These are phyloP conservation scores for Linnaemya tessellans DNA, from an alignment of 2,888 invertebrate genomes.

Conservation along the genomic window DNA sequence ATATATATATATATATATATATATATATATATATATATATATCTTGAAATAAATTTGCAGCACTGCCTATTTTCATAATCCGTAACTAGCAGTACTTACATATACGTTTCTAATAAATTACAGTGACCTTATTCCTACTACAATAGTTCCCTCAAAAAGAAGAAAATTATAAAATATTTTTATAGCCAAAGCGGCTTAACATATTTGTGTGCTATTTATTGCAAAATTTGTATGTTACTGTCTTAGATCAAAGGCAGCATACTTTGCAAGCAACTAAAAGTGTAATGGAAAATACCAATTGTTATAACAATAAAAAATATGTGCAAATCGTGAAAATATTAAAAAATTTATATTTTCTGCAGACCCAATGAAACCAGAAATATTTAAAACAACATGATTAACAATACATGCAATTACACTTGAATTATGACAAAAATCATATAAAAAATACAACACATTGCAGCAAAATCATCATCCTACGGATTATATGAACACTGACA, in stretches of 20 bases:
- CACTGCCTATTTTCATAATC: too few species aligned
- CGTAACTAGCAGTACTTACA: too few species aligned
- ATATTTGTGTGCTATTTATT: slow-evolving; percentile 9
- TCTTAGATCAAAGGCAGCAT: background rate
- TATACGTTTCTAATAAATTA: too few species aligned
- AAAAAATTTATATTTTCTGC: slow-evolving; percentile 13
- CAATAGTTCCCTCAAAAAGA: too few species aligned
- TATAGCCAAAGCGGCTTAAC: too few species aligned
- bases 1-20: too few species aligned
- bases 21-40: too few species aligned
- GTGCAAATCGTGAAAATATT: background rate
- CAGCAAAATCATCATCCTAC: slow-evolving; percentile 21
- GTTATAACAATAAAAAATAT: slow-evolving; percentile 2
- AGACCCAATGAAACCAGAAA: slow-evolving; percentile 39
- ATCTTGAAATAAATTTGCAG: too few species aligned
- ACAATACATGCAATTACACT: slow-evolving; percentile 61
- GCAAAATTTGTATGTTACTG: slow-evolving; percentile 14
- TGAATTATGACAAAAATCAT: slow-evolving; percentile 59
- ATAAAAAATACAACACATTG: slow-evolving; percentile 7
- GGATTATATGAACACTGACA: slow-evolving; percentile 20
- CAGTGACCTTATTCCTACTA: too few species aligned
- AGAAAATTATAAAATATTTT: too few species aligned
- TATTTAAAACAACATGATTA: slow-evolving; percentile 26
- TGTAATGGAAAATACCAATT: slow-evolving; percentile 5
- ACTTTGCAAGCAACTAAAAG: background rate